Base-by-base conservation (phyloP, 2,113 vertebrate genomes). In the Ondatra zibethicus region DNA sequence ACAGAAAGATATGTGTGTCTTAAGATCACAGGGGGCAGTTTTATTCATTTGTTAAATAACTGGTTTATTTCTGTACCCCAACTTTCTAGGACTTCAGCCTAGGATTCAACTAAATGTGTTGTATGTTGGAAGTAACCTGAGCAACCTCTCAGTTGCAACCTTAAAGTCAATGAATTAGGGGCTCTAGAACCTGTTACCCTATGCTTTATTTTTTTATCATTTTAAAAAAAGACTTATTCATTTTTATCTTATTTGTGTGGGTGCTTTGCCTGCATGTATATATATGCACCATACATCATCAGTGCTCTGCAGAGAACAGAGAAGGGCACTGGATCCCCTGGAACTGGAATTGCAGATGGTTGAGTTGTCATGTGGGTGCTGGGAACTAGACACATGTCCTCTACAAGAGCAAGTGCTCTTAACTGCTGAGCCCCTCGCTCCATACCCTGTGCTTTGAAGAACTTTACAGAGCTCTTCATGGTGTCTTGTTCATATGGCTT, bases 111-210 rank as follows among this genome's bases (percentile, higher is more conserved):
- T 66, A 93, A 91, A 70, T 72, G 21, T 70, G 36, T 55, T 73
- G 80, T 42, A 6, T 87, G 5, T 78, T 94, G 31, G 65, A 96
- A 96, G 92, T 86, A 92, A 81, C 55, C 14, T 1, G 12, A 94
- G n/a, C 68, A 78, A 61, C 39, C 2, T 29, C 45, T 70, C 25
- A 42, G 11, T 31, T 0, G 33, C 12, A 14, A 61, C 29, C 9
- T 61, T 33, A 33, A 17, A 84, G 25, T 17, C 36, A 50, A 21
- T 52, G n/a, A 95, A 77, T 94, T 88, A 39, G 36, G 42, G 5
- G 65, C 19, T 61, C 76, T 39, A 31, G 21, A 36, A 76, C 25
- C 47, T 33, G 25, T 21, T 80, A 68, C 36, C 29, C 39, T 4
- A 31, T 23, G n/a, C 52, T 66, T 42, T 10, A 16, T 76, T 29